These are phyloP conservation scores for Trichopria drosophilae DNA, from an alignment of 2,888 invertebrate genomes.

Conservation along the genomic window DNA sequence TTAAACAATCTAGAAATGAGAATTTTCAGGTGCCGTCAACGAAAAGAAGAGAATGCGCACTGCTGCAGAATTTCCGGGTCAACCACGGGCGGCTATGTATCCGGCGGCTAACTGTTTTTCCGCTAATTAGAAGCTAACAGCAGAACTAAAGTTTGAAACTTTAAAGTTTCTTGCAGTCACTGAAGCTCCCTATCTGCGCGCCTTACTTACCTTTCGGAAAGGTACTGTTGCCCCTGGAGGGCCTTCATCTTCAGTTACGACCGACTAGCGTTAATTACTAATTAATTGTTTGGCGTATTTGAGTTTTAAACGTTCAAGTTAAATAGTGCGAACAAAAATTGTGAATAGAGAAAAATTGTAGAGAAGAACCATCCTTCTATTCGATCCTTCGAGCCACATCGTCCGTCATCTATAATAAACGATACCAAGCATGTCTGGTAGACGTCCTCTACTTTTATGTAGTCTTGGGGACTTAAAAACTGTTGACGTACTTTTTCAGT, in stretches of 20 bases:
- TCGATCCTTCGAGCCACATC: too few species aligned
- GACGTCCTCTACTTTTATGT: too few species aligned
- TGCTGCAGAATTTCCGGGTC: too few species aligned
- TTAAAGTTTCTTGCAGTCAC: conserved; percentile 55
- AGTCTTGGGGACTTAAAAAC: too few species aligned
- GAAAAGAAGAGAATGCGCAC: too few species aligned
- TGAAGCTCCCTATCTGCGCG: conserved; percentile 36
- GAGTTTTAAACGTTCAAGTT: conserved; percentile 55
- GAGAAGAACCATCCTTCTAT: too few species aligned
- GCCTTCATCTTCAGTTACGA: conserved; percentile 32
- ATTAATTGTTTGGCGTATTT: conserved; percentile 57
- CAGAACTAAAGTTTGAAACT: conserved; percentile 53
- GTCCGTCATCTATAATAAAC: too few species aligned
- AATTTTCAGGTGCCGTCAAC: conserved; percentile 18
- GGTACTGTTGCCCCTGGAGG: conserved; percentile 37
- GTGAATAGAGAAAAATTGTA: conserved; percentile 26
- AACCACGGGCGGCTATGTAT: conserved; percentile 40
- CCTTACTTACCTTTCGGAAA: conserved; percentile 28
- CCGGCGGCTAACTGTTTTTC: conserved; percentile 54
- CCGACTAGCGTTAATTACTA: conserved; percentile 53
- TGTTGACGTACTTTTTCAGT: too few species aligned
- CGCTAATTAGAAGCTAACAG: conserved; percentile 58
- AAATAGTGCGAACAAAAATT: conserved; percentile 47
- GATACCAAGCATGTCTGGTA: too few species aligned
- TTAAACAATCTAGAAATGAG: too few species aligned